Conservation (phyloP, 2,888 invertebrate species). For the Apodemia mormo region DNA sequence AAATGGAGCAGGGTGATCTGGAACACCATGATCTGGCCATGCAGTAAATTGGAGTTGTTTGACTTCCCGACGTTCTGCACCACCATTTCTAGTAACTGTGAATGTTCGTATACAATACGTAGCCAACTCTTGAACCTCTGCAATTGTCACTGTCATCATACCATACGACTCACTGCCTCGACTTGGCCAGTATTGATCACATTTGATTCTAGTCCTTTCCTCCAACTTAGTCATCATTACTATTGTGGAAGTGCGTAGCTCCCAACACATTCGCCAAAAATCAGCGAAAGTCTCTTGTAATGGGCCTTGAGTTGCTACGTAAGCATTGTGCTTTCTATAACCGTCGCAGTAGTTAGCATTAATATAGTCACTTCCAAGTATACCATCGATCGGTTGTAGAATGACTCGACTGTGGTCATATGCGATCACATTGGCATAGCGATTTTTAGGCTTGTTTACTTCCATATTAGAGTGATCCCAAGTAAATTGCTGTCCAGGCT, state of each 20-base stretch:
- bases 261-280: slow-evolving; percentile 99
- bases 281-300: slow-evolving; percentile 98
- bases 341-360: slow-evolving; percentile 99
- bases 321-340: slow-evolving; percentile 98
- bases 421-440: slow-evolving; percentile 99
- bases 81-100: slow-evolving; percentile 90
- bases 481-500: slow-evolving; percentile 99
- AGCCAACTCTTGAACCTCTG: slow-evolving; percentile 97
- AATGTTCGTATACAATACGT: slow-evolving; percentile 99
- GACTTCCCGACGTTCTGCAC: slow-evolving; percentile 94
- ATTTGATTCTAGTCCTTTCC: slow-evolving; percentile 97
- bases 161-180: slow-evolving; percentile 97
- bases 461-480: slow-evolving; percentile 99
- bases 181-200: slow-evolving; percentile 99
- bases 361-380: slow-evolving; percentile 97
- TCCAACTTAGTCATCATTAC: slow-evolving; percentile 99
- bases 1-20: slow-evolving; percentile 99
- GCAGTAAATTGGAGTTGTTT: slow-evolving; percentile 99
- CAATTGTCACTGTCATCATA: slow-evolving; percentile 95
- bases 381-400: slow-evolving; percentile 92
- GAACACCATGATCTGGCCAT: slow-evolving; percentile 99
- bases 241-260: slow-evolving; percentile 94
- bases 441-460: slow-evolving; percentile 98
- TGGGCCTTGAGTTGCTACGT: slow-evolving; percentile 99
- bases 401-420: slow-evolving; percentile 99